Evolutionary conservation across 2,113 vertebrate genomes (phyloP).

Genomic region (Pterocles burchelli): DNA sequence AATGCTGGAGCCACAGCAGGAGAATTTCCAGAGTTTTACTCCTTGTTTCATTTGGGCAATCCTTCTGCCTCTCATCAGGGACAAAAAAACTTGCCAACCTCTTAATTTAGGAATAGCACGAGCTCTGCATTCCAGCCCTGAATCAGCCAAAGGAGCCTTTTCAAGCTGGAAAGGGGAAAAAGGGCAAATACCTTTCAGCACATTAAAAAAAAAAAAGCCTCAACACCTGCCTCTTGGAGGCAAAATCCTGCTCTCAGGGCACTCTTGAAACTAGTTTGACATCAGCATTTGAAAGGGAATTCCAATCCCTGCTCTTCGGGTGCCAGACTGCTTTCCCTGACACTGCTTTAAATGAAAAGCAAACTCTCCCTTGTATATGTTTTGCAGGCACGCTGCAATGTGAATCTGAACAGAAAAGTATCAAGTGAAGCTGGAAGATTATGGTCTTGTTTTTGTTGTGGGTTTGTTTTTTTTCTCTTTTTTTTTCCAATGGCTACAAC

Average conservation of each 20-base stretch:
- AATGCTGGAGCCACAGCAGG: conserved; percentile 65
- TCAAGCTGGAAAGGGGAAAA: conserved; percentile 37
- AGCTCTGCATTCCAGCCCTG: conserved; percentile 45
- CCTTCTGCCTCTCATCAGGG: conserved; percentile 67
- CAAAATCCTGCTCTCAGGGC: conserved; percentile 43
- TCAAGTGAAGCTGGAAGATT: neutral
- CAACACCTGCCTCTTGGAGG: conserved; percentile 62
- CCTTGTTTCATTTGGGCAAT: conserved; percentile 68
- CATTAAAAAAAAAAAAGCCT: neutral
- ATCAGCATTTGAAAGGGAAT: conserved; percentile 58
- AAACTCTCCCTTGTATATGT: neutral
- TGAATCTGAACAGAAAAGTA: neutral
- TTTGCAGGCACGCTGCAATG: neutral
- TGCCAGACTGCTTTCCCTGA: conserved; percentile 31
- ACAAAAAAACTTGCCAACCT: conserved; percentile 55
- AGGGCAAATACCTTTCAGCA: conserved; percentile 52
- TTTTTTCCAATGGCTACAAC: neutral
- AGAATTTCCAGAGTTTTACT: conserved; percentile 64
- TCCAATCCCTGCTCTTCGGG: conserved; percentile 5
- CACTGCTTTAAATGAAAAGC: neutral
- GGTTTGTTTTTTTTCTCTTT: neutral
- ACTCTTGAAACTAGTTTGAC: conserved; percentile 36
- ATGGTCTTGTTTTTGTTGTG: neutral
- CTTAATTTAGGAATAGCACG: conserved; percentile 51
- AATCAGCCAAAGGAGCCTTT: conserved; percentile 27